These are phyloP conservation scores for Planococcus citri DNA, from an alignment of 1,140 invertebrate species.

Conservation along the genomic window DNA sequence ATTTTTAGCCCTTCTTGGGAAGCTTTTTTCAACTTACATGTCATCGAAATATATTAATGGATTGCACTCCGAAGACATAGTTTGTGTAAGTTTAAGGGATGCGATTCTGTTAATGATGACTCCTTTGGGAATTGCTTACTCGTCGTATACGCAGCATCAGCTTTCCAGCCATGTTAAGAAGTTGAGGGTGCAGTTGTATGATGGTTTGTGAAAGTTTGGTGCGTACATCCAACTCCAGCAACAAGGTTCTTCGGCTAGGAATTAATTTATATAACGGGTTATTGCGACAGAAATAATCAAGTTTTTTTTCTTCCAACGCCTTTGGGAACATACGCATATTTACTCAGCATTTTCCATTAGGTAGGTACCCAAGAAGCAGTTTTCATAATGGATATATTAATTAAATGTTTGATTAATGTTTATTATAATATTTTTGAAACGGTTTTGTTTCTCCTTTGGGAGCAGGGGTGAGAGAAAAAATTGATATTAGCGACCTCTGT, in stretches of 20 bases:
- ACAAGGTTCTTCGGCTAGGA: not conserved
- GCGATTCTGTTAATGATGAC: not conserved
- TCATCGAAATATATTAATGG: conserved; percentile 11
- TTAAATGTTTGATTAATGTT: not conserved
- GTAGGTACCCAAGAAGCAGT: too few relatives aligned
- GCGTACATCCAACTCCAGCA: not conserved
- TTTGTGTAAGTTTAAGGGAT: conserved; percentile 10
- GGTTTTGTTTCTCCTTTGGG: too few relatives aligned
- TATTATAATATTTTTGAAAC: too few relatives aligned
- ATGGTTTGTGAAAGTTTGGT: not conserved
- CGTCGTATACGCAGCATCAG: too few relatives aligned
- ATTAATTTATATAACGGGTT: not conserved
- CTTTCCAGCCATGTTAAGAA: not conserved
- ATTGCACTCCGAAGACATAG: not conserved
- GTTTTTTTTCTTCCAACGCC: not conserved
- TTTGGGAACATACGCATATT: not conserved
- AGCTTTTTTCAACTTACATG: not conserved
- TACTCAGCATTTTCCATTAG: too few relatives aligned
- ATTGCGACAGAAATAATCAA: too few relatives aligned
- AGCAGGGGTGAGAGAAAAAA: not conserved
- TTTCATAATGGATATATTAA: not conserved
- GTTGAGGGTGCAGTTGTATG: not conserved
- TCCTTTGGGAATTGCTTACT: not conserved
- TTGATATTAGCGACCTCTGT: not conserved
- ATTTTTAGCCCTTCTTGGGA: conserved; percentile 4